phyloP scores from a whole-genome alignment of 1,140 invertebrate genomes.

The Gonioctena quinquepunctata region DNA sequence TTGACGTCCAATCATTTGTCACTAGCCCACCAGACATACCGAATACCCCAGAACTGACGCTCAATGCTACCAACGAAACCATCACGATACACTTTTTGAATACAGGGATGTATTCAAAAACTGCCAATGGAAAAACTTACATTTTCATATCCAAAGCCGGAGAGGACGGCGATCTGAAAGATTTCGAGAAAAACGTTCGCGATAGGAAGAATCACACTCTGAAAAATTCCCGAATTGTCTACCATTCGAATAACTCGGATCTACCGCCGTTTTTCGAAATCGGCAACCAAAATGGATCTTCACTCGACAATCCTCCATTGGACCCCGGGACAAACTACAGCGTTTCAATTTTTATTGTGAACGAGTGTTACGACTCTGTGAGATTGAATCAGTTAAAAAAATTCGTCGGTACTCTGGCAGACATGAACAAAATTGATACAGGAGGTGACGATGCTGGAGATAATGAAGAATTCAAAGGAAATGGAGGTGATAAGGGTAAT shows the following conservation, averaged over 20 bases:
- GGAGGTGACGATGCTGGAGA: background rate
- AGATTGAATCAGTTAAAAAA: background rate
- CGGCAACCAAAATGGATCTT: background rate
- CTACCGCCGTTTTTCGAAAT: background rate
- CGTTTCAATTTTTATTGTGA: background rate
- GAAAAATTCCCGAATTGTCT: background rate
- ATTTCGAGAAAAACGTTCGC: background rate
- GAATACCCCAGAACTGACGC: background rate
- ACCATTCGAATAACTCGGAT: background rate
- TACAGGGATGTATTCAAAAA: background rate
- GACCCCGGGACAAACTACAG: slow-evolving; percentile 1
- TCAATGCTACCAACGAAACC: background rate
- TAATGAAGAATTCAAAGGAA: background rate
- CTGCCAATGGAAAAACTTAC: background rate
- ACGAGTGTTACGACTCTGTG: background rate
- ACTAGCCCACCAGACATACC: background rate
- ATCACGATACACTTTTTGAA: background rate
- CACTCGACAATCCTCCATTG: background rate
- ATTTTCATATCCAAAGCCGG: background rate
- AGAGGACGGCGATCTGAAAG: background rate
- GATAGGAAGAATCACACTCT: background rate
- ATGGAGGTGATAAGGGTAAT: background rate
- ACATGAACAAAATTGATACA: background rate
- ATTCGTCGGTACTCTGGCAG: background rate
- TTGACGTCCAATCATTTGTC: background rate